Evolutionary conservation across 37 sponge, comb jelly and placozoan species (phyloP).

Genomic region (Cladorhizidae sp.): DNA sequence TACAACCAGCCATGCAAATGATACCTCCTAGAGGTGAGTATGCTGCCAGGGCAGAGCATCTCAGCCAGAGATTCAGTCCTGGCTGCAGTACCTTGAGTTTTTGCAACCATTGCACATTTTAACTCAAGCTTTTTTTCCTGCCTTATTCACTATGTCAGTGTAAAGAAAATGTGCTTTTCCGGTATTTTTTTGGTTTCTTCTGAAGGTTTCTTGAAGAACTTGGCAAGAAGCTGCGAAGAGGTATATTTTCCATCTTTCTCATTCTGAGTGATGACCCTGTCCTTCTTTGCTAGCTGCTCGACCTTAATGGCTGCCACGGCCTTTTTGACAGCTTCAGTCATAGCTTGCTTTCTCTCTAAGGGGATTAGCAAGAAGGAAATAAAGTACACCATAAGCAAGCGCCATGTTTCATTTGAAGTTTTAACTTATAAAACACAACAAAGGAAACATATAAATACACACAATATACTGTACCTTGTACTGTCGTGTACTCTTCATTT

Average conservation of each 20-base stretch:
- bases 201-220: constrained; percentile 35
- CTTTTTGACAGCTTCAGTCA: constrained; percentile 1
- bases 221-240: constrained; percentile 3
- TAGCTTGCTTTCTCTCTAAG: constrained; percentile 17
- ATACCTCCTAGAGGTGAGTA: constrained; percentile 50
- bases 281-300: not conserved
- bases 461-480: no score
- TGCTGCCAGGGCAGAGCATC: constrained; percentile 39
- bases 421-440: no score
- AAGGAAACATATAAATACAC: no score
- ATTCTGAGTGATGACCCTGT: not conserved
- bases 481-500: no score
- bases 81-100: not conserved
- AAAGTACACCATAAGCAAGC: not conserved
- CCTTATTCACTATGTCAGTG: constrained; percentile 26
- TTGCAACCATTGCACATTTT: not conserved
- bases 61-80: constrained; percentile 49
- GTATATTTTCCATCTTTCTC: not conserved
- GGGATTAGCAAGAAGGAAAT: not conserved
- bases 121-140: constrained; percentile 28
- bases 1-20: constrained; percentile 5
- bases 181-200: not conserved
- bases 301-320: constrained; percentile 8
- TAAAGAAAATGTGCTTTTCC: constrained; percentile 23
- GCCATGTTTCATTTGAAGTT: no score